Evolutionary conservation across 2,113 vertebrate genomes (phyloP).

Genomic region (Melanotaenia duboulayi): DNA sequence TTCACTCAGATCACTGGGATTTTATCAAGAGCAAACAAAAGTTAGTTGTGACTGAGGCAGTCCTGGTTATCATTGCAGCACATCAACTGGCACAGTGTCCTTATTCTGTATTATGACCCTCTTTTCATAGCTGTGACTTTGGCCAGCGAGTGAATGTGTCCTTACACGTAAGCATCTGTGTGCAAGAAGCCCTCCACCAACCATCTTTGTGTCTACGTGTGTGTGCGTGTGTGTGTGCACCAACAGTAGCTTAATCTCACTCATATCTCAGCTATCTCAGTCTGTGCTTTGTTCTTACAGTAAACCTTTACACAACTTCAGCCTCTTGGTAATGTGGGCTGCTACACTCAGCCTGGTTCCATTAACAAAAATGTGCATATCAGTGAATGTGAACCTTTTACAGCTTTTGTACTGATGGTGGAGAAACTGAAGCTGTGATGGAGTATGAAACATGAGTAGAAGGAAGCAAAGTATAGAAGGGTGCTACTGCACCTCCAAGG

Average conservation of each 20-base stretch:
- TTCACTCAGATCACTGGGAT: background rate
- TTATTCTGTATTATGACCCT: slow-evolving; percentile 1
- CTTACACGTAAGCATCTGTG: slow-evolving; percentile 14
- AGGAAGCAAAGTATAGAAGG: slow-evolving; percentile 39
- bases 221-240: background rate
- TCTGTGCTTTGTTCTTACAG: slow-evolving; percentile 22
- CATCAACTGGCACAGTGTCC: slow-evolving; percentile 6
- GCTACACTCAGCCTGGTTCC: slow-evolving; percentile 14
- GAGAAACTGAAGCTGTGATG: slow-evolving; percentile 56
- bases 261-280: background rate
- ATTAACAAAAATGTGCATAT: slow-evolving; percentile 12
- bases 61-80: background rate
- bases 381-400: slow-evolving; percentile 11
- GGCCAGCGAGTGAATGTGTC: background rate
- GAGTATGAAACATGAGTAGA: slow-evolving; percentile 59
- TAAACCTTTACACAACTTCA: slow-evolving; percentile 41
- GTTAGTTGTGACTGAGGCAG: background rate
- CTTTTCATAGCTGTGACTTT: slow-evolving; percentile 19
- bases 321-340: slow-evolving; percentile 10
- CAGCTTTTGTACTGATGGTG: slow-evolving; percentile 47
- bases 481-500: slow-evolving; percentile 40
- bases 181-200: slow-evolving; percentile 6
- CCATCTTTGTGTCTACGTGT: background rate
- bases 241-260: slow-evolving; percentile 11
- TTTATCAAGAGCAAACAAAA: background rate